Percentiles rank a stretch among this genome's conserved stretches.
These are phyloP conservation scores for Stenurella melanura DNA, from an alignment of 2,888 invertebrate genomes.

Conservation along the genomic window DNA sequence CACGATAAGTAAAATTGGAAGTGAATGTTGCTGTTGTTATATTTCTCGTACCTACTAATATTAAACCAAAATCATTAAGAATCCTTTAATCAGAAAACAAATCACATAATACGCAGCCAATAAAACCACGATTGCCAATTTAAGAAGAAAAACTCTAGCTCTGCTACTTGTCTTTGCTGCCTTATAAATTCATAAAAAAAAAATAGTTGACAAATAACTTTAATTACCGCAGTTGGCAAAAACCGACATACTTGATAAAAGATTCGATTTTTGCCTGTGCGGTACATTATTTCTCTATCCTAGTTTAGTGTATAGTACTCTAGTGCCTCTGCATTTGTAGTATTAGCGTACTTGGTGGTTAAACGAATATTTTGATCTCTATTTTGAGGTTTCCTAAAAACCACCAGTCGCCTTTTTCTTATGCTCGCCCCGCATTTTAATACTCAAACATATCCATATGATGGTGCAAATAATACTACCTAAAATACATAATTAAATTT, in stretches of 20 bases:
- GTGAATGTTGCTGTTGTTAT: neutral
- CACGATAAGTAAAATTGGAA: neutral
- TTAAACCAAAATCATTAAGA: neutral
- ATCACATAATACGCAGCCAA: conserved; percentile 16
- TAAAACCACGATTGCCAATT: conserved; percentile 31
- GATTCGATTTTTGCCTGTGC: conserved; percentile 32
- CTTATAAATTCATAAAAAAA: conserved; percentile 69
- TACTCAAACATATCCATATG: conserved; percentile 72
- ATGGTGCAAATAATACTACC: conserved; percentile 71
- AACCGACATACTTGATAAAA: conserved; percentile 17
- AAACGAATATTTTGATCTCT: conserved; percentile 51
- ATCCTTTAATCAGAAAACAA: neutral
- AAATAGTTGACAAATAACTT: conserved; percentile 69
- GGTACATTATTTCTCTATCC: conserved; percentile 60
- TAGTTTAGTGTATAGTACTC: conserved; percentile 71
- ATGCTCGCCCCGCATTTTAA: conserved; percentile 67
- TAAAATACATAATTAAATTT: conserved; percentile 63
- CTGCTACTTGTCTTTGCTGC: conserved; percentile 70
- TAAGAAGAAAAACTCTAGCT: conserved; percentile 50
- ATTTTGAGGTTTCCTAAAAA: conserved; percentile 45
- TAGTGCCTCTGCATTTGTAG: conserved; percentile 72
- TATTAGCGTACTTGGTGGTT: conserved; percentile 66
- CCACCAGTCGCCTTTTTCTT: conserved; percentile 64
- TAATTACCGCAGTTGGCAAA: conserved; percentile 37
- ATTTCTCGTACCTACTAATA: neutral